Evolutionary conservation across 2,113 vertebrate genomes (phyloP), one percentile per base, ranked within the genome.

Genomic region (Lepisosteus osseus): DNA sequence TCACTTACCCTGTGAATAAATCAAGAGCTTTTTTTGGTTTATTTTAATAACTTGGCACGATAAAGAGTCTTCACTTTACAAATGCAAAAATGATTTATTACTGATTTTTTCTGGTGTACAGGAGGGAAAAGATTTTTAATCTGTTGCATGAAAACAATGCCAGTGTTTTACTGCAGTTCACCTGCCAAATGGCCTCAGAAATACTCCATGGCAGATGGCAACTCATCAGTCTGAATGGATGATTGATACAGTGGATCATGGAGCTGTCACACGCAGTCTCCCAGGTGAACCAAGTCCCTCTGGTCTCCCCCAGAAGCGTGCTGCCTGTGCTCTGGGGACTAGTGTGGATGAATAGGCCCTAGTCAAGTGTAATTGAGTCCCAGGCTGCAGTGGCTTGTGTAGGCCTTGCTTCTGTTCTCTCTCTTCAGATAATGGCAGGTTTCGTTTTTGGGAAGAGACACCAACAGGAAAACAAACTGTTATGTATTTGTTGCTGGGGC

Each of bases 31-130:
- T 71, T 12, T 84, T 84, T 81, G 80, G 81, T 85, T 73, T 56
- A 70, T 84, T 89, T 83, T 85, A 83, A 84, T 88, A 89, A 88
- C 84, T 85, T 92, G 85, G 90, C 87, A 88, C 86, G 86, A 84
- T 78, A 83, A 82, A 75, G 84, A 83, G 80, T 84, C 81, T 76
- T 89, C 86, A 86, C 85, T 88, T 88, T 82, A 89, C 86, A 89
- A 86, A 90, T 88, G 84, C 85, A 87, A 86, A 88, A 86, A 89
- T 92, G 87, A 88, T 91, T 89, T 92, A 90, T 90, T 82, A 85
- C 83, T 74, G 86, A 84, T 88, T 83, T 86, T 86, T 90, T 86
- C 86, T 86, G 57, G n/a, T 54, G 42, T 40, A 7, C 59, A 41
- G 64, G 54, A 55, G 59, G n/a, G 67, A 82, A 85, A 83, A 82